phyloP scores from a whole-genome alignment of 2,113 vertebrate genomes.

The Indri indri region DNA sequence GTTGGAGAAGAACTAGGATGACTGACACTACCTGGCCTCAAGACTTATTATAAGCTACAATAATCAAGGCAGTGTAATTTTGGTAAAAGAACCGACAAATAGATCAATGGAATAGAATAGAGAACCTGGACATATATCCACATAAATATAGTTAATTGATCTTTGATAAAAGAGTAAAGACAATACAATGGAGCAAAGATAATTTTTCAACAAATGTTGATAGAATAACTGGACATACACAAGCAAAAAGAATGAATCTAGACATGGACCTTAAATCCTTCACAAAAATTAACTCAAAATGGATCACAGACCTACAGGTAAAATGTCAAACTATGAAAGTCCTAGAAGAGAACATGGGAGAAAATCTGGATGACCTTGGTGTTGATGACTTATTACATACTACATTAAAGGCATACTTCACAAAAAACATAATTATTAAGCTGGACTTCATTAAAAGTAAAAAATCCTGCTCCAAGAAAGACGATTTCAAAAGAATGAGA shows the following conservation, averaged over 20 bases:
- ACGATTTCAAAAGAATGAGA: neutral
- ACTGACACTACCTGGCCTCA: neutral
- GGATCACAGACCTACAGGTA: neutral
- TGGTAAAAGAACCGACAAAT: neutral
- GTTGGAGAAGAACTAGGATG: neutral
- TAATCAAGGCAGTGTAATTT: neutral
- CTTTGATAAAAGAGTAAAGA: neutral
- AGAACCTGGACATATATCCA: neutral
- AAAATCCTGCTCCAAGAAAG: neutral
- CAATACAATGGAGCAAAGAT: neutral
- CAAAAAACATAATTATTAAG: neutral
- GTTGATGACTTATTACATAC: neutral
- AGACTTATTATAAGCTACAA: neutral
- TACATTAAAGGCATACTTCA: neutral
- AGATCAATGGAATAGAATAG: neutral
- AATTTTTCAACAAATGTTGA: neutral
- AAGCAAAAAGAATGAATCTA: neutral
- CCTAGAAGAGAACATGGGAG: neutral
- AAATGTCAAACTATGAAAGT: neutral
- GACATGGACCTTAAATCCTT: neutral
- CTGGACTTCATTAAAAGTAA: neutral
- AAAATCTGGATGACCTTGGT: neutral
- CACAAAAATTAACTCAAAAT: neutral
- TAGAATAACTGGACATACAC: neutral
- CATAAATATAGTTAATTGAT: neutral